phyloP scores from a whole-genome alignment of 2,113 vertebrate genomes.

The Tyto alba region DNA sequence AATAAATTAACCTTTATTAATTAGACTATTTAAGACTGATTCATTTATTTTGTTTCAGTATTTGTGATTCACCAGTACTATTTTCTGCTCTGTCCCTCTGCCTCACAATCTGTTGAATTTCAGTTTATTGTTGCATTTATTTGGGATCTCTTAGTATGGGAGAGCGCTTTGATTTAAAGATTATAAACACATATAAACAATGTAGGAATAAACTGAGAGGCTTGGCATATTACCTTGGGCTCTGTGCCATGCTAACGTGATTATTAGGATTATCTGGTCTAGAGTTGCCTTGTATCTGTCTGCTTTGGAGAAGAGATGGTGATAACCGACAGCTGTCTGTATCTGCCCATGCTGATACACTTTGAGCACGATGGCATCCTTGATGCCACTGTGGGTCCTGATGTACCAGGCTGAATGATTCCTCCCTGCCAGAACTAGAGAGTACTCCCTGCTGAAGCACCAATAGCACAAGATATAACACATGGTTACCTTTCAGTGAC shows the following conservation, averaged over 20 bases:
- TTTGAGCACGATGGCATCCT: neutral
- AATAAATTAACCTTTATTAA: conserved; percentile 66
- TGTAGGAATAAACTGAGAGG: neutral
- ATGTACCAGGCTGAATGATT: neutral
- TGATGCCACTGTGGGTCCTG: neutral
- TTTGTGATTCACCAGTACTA: conserved; percentile 10
- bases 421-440: neutral
- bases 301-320: neutral
- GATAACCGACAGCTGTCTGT: neutral
- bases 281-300: neutral
- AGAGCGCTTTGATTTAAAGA: neutral
- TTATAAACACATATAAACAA: neutral
- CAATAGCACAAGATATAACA: rapidly evolving
- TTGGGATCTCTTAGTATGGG: neutral
- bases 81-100: neutral
- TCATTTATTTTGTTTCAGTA: conserved; percentile 27
- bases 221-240: neutral
- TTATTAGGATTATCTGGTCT: neutral
- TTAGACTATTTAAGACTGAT: conserved; percentile 42
- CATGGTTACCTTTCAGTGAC: neutral
- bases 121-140: conserved; percentile 22
- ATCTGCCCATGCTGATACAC: neutral
- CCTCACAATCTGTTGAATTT: conserved; percentile 14
- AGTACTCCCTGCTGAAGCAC: neutral
- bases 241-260: neutral